These are phyloP conservation scores for Platypus cylindrus DNA, from an alignment of 2,888 invertebrate species.

Conservation along the genomic window DNA sequence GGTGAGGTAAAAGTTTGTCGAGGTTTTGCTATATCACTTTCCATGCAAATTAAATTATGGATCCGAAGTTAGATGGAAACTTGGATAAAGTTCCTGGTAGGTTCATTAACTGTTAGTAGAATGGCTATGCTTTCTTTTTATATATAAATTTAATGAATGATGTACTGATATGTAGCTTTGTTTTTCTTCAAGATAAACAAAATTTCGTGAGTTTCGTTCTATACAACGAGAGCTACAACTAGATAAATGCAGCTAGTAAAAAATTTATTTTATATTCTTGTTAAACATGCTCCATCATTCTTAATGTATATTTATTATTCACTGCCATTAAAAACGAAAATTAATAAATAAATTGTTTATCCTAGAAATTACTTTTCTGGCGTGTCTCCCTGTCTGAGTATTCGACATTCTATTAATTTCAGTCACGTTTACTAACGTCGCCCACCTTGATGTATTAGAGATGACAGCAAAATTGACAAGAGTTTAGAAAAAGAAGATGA, in stretches of 20 bases:
- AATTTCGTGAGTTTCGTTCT: no score
- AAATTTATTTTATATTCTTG: no score
- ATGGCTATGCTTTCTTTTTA: no score
- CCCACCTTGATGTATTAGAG: conserved; percentile 36
- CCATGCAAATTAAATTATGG: conserved; percentile 37
- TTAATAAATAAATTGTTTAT: conserved; percentile 27
- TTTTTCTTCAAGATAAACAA: no score
- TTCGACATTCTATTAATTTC: conserved; percentile 34
- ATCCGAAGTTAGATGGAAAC: no score
- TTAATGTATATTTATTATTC: conserved; percentile 12
- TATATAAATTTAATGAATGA: no score
- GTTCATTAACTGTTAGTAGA: no score
- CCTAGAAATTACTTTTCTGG: conserved; percentile 23
- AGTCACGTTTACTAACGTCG: conserved; percentile 32
- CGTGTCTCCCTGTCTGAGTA: conserved; percentile 20
- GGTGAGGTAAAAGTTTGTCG: conserved; percentile 28
- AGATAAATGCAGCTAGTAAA: no score
- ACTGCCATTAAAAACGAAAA: conserved; percentile 20
- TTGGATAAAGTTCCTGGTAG: no score
- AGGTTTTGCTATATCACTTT: conserved; percentile 33
- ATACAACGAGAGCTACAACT: no score
- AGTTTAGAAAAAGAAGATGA: conserved; percentile 33
- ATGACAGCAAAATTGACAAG: conserved; percentile 36
- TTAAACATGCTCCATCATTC: no score
- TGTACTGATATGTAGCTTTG: no score